Conservation (phyloP, 2,113 vertebrate genomes). For the Falco punctatus region DNA sequence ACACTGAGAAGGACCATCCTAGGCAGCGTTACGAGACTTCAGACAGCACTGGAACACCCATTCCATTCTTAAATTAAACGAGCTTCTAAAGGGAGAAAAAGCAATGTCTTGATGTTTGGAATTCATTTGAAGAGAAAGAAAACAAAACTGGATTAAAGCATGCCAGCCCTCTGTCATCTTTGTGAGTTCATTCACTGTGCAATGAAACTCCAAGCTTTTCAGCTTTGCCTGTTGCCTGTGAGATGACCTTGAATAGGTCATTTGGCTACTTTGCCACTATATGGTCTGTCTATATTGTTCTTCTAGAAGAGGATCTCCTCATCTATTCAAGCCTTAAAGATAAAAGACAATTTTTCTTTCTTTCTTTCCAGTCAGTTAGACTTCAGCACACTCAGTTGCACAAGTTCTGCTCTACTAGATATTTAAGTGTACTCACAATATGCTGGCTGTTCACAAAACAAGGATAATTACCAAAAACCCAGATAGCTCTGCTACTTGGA, state of each 20-base stretch:
- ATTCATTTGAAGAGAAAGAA: background rate
- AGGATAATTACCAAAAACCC: background rate
- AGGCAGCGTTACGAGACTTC: background rate
- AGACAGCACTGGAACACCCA: background rate
- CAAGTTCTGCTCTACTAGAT: background rate
- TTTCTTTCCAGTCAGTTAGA: background rate
- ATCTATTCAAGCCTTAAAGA: background rate
- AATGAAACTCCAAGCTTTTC: background rate
- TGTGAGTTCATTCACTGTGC: background rate
- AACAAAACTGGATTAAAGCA: background rate
- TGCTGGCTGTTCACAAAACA: background rate
- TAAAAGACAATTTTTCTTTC: background rate
- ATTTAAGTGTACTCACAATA: background rate
- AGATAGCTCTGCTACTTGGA: background rate
- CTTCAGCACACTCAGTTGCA: background rate
- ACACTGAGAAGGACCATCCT: background rate
- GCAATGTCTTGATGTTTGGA: background rate
- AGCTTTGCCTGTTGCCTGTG: background rate
- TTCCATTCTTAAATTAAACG: background rate
- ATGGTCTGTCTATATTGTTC: background rate
- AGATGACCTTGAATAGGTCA: constrained; percentile 4
- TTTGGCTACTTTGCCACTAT: background rate
- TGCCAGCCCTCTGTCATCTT: background rate
- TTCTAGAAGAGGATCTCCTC: background rate
- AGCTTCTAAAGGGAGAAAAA: background rate